Base-by-base conservation (phyloP, 2,888 invertebrate species). In the Caenorhabditis drosophilae region DNA sequence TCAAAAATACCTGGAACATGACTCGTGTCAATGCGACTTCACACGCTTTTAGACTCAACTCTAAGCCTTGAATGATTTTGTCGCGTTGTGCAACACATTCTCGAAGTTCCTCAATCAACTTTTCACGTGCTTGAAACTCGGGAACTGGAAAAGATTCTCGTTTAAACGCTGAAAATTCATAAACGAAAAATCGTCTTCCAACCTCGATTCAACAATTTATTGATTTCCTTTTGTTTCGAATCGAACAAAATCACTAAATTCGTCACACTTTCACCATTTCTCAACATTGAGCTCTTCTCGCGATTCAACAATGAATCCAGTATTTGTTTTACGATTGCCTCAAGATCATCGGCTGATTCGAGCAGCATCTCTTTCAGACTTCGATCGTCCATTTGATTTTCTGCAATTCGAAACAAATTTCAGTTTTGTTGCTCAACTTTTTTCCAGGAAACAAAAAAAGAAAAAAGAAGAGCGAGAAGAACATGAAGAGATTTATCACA, bases 91-190 rank as follows among this genome's bases (percentile, higher is more conserved):
- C 54, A 4, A 80, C 75, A 46, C 58, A 59, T 11, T 49, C 42
- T 51, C 73, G 52, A n/a, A 80, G 58, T 25, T 53, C 51, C 15
- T 66, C 41, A 18, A 71, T 77, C 36, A 80, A 57, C 12, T 67
- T 59, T 51, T 78, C 76, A 20, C 78, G 64, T 44, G 73, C 76
- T 50, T 72, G 75, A 46, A 70, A 74, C 11, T 71, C 62, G 20
- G 67, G 59, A 16, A 78, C 79, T 74, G 38, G 51, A 73, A 58
- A n/a, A 16, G 41, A 7, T n/a, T n/a, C n/a, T n/a, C n/a, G n/a
- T n/a, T n/a, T n/a, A n/a, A n/a, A n/a, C n/a, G n/a, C n/a, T n/a
- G n/a, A n/a, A n/a, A 45, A 18, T 25, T 22, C 23, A 20, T 45
- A 9, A 26, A 47, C 6, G 11, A 40, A 41, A 2, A 31, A n/a